Percentiles rank a stretch among this genome's conserved stretches.
These are phyloP conservation scores for Labeo rohita DNA, from an alignment of 2,113 vertebrate species.

Conservation along the genomic window DNA sequence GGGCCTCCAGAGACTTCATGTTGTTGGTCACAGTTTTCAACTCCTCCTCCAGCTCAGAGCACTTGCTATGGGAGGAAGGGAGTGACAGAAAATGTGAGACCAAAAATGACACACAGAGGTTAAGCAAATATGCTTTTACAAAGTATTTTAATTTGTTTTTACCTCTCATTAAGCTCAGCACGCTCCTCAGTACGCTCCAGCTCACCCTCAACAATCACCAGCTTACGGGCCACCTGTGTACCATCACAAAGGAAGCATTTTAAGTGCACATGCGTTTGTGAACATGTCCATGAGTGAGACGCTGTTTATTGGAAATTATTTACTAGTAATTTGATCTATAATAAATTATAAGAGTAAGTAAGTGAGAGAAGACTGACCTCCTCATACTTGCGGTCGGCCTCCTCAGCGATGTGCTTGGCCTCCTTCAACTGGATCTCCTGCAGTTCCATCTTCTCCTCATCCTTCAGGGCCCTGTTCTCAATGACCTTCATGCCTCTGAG, in stretches of 20 bases:
- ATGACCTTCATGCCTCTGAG: slow-evolving; percentile 99
- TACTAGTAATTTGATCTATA: not conserved
- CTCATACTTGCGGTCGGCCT: slow-evolving; percentile 98
- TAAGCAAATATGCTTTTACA: slow-evolving; percentile 80
- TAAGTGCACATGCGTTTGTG: not conserved
- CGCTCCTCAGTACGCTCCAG: slow-evolving; percentile 96
- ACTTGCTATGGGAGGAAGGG: slow-evolving; percentile 84
- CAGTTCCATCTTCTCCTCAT: slow-evolving; percentile 98
- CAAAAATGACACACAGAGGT: not conserved
- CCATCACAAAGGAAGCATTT: not conserved
- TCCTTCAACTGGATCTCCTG: slow-evolving; percentile 99
- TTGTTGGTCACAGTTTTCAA: slow-evolving; percentile 99
- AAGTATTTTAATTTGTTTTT: slow-evolving; percentile 65
- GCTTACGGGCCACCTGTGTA: slow-evolving; percentile 93
- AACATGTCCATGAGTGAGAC: not conserved
- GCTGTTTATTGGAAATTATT: not conserved
- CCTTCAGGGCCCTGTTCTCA: slow-evolving; percentile 97
- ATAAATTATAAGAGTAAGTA: not conserved
- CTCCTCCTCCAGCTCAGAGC: slow-evolving; percentile 98
- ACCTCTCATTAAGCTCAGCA: slow-evolving; percentile 95
- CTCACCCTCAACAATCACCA: slow-evolving; percentile 98
- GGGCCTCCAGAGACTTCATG: slow-evolving; percentile 99
- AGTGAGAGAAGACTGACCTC: slow-evolving; percentile 80
- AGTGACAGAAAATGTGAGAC: not conserved
- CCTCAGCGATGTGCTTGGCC: slow-evolving; percentile 98